Evolutionary conservation across 2,797 vertebrate species (phyloP), one percentile per base, ranked within the genome.

Genomic region (Hydrolagus colliei): DNA sequence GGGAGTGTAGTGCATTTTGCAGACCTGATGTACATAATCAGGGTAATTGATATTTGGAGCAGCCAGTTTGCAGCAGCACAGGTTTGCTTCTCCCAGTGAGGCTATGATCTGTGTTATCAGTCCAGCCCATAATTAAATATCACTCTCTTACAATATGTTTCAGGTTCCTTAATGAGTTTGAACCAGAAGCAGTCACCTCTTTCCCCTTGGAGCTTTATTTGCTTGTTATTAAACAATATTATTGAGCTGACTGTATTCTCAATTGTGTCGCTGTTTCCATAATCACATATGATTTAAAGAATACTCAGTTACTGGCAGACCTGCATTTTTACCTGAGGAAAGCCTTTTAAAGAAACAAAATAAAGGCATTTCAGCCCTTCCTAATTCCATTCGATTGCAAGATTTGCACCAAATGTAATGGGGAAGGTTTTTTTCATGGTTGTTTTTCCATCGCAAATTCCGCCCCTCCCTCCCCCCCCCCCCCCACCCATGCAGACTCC

Each of bases 251-350:
- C 91, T 93, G 92, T 92, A 90, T 94, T 93, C 92, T 93, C 91
- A 89, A 22, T 80, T 72, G 87, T 89, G 91, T 94, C 92, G 93
- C 94, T 95, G 96, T 94, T 93, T 94, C 95, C 93, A 91, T 91
- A 93, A 52, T 94, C 89, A 95, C 95, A 96, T 98, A 96, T 95
- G 95, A 95, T 96, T 97, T 96, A 96, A 98, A 98, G 41, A 99
- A 97, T 97, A 96, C 95, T 92, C 96, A 99, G 97, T 98, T 98
- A 98, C 96, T 97, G 94, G 93, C 95, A 95, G 93, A 94, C 93
- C 94, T 94, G 93, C 96, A 96, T 97, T 96, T 95, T 97, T 97
- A 97, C 92, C 97, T 97, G 97, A 97, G 95, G 94, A 94, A 94
- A 95, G 94, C 93, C 92, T 92, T 93, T 91, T 89, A 89, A 91